A percentile compares a stretch with the other conserved stretches of the same genome.
Conservation (phyloP, 2,113 vertebrate genomes). For the Eubucco bourcierii region DNA sequence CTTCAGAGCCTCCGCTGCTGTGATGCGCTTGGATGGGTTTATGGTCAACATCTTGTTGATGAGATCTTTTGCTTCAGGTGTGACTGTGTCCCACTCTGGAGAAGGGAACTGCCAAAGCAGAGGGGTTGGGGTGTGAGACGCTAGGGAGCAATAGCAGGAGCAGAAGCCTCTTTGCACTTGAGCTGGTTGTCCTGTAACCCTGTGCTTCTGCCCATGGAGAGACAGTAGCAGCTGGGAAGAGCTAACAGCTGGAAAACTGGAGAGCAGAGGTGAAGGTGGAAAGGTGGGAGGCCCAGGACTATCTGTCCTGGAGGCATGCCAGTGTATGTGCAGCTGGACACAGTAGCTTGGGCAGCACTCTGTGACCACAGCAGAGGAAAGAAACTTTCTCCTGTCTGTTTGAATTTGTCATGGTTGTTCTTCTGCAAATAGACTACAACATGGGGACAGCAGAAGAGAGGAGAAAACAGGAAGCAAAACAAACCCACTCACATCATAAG, state of each 20-base stretch:
- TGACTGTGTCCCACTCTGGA: conserved; percentile 96
- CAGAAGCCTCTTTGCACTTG: not conserved
- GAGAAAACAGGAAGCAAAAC: not conserved
- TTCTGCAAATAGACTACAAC: not conserved
- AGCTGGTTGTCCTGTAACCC: not conserved
- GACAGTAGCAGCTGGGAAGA: not conserved
- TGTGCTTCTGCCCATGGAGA: not conserved
- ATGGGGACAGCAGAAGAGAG: not conserved
- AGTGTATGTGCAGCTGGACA: not conserved
- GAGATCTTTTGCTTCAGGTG: conserved; percentile 94
- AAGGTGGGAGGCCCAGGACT: not conserved
- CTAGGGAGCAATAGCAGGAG: conserved; percentile 3
- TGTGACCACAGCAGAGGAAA: not conserved
- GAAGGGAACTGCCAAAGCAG: conserved; percentile 88
- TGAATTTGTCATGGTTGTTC: not conserved
- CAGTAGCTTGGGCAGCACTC: not conserved
- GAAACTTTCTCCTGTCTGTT: rapidly evolving
- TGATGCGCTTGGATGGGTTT: conserved; percentile 93
- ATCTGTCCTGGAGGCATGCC: not conserved
- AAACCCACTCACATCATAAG: conserved; percentile 89
- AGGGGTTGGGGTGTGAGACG: not conserved
- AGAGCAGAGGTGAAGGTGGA: not conserved
- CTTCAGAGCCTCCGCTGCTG: conserved; percentile 90
- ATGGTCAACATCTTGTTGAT: conserved; percentile 98
- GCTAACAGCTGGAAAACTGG: not conserved